Evolutionary conservation across 2,113 vertebrate genomes (phyloP), one percentile per base, ranked within the genome.

Genomic region (Ahaetulla prasina): DNA sequence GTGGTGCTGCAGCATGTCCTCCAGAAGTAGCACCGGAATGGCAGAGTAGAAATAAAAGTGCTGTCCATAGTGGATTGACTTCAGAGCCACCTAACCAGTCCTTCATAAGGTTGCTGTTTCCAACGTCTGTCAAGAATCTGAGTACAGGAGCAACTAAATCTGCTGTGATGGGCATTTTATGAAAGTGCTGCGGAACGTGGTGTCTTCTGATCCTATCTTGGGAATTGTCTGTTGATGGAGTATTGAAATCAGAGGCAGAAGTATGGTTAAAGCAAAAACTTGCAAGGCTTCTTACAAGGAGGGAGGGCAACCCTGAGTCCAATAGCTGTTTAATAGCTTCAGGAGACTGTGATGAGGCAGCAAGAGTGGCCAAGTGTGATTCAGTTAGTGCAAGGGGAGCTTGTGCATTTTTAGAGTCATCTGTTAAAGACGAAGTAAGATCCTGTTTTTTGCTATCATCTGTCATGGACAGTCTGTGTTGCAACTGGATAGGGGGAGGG

Each of bases 401-500:
- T 94, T 98, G 98, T 16, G 99, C 98, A 25, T 99, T 98, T 97
- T 99, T 99, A 91, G 98, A 99, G 96, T 99, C 99, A 89, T 99
- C 99, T 0, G 99, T 99, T 54, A 99, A 98, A 85, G 98, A 98
- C 0, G 98, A 97, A 95, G 96, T 96, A 60, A 98, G 97, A 95
- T 99, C 98, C 95, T 99, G 99, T 96, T 99, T 99, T 97, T 99
- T 99, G 94, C 98, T 99, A 68, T 99, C 99, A 89, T 99, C 99
- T 0, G 99, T 99, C 98, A 99, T 99, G 63, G 99, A 98, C 11
- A 99, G 98, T 92, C 98, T 98, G 50, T 98, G 98, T 93, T 99
- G 98, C 95, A 98, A 98, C 57, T 98, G 98, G 96, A 98, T 90
- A 94, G 99, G 98, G 54, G 97, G 97, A 8, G 98, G 98, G 22